Conservation (phyloP, 2,113 vertebrate genomes). For the Rhinopithecus roxellana region DNA sequence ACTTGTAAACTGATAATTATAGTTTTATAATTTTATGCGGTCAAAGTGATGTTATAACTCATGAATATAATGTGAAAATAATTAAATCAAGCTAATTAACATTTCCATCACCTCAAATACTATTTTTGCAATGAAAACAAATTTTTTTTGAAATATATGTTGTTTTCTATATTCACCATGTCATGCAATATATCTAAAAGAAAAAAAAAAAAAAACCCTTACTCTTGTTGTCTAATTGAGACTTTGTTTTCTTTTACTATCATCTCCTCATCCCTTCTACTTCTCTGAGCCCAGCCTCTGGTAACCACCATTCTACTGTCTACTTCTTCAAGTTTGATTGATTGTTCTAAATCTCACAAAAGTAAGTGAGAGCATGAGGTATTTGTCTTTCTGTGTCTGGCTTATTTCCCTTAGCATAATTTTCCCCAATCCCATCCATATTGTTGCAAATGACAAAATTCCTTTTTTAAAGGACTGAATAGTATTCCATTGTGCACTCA, state of each 20-base stretch:
- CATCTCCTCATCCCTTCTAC: neutral
- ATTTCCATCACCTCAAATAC: neutral
- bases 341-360: neutral
- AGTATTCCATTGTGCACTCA: neutral
- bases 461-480: neutral
- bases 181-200: neutral
- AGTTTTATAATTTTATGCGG: neutral
- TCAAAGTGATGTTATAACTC: neutral
- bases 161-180: neutral
- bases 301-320: neutral
- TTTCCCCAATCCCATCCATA: neutral
- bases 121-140: neutral
- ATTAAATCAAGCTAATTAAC: neutral
- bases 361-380: neutral
- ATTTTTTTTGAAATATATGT: neutral
- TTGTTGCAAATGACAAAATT: neutral
- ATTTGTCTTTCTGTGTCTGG: neutral
- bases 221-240: neutral
- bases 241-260: neutral
- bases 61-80: neutral
- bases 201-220: neutral
- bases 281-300: rapidly evolving
- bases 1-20: neutral
- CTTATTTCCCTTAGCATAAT: neutral
- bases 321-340: neutral